Base-by-base conservation (phyloP, 1,140 invertebrate genomes). In the Mya arenaria region DNA sequence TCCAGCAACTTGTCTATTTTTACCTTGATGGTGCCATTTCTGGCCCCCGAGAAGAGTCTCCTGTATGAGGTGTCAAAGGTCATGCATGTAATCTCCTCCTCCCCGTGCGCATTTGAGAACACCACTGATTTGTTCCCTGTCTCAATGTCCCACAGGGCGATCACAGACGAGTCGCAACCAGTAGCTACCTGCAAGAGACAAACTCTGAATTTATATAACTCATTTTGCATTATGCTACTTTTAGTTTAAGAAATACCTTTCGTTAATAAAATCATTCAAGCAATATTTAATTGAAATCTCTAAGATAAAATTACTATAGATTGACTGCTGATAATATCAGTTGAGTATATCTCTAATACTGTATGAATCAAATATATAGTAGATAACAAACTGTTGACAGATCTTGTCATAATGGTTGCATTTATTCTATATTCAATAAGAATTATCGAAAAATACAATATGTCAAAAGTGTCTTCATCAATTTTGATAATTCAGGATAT, bases 11-110 rank as follows among this genome's bases (percentile, higher is more conserved):
- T 1, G 19, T n/a, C 19, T 52, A 52, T n/a, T 52, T 23, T 39
- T 73, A 93, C 92, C 89, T 93, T 93, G 25, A 93, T 90, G 13
- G 90, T 91, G n/a, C 92, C 92, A 88, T 92, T 92, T 71, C 92
- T 86, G 6, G 92, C 92, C 41, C 91, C 92, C 10, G 92, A 91
- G 34, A 92, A 88, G 8, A 93, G 86, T 39, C 90, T 81, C 66
- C 91, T 83, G 71, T 79, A 88, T 0, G 87, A 83, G 8, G 86
- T 83, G 85, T 93, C 91, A 84, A 92, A 92, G 0, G 85, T 88
- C 89, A 92, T 90, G 62, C 85, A 86, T 0, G 91, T 93, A 32
- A 93, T 92, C 75, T 93, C 92, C 74, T 93, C 92, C 58, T 91
- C 89, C 17, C 90, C 91, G 74, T 93, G 92, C 66, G 92, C 92